Conservation (phyloP, 2,888 invertebrate genomes). For the Saturnia japonica region DNA sequence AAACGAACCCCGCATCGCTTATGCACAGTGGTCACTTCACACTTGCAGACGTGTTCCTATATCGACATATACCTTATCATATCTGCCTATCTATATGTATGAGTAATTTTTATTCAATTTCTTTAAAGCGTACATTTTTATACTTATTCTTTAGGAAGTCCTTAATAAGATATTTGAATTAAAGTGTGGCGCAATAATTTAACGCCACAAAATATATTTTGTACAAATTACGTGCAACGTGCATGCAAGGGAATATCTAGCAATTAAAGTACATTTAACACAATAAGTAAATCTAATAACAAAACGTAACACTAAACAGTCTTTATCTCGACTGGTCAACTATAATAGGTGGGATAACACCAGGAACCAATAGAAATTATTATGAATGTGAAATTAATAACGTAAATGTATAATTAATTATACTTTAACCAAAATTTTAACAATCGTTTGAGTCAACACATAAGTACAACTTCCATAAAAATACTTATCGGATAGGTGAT, state of each 20-base stretch:
- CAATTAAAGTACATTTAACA: conserved; percentile 51
- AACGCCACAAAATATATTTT: conserved; percentile 51
- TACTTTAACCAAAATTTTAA: conserved; percentile 23
- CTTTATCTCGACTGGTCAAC: conserved; percentile 76
- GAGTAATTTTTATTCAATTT: conserved; percentile 78
- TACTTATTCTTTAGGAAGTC: conserved; percentile 75
- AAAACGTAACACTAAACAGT: conserved; percentile 75
- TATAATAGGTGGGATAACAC: conserved; percentile 71
- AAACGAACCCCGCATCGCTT: neutral
- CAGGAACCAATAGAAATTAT: conserved; percentile 54
- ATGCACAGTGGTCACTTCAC: neutral
- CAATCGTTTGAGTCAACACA: conserved; percentile 23
- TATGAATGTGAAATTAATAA: conserved; percentile 26
- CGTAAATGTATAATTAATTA: conserved; percentile 15
- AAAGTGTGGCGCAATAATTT: conserved; percentile 43
- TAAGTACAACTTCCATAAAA: conserved; percentile 26
- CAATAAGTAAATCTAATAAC: conserved; percentile 69
- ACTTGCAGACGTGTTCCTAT: conserved; percentile 10
- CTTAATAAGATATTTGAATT: conserved; percentile 68
- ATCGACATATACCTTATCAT: conserved; percentile 69
- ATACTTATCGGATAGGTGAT: conserved; percentile 29
- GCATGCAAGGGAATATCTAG: conserved; percentile 63
- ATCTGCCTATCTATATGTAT: conserved; percentile 77
- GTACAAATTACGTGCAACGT: conserved; percentile 62
- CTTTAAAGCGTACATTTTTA: conserved; percentile 82